Evolutionary conservation across 2,888 invertebrate genomes (phyloP).

Genomic region (Macrosiphum euphorbiae): DNA sequence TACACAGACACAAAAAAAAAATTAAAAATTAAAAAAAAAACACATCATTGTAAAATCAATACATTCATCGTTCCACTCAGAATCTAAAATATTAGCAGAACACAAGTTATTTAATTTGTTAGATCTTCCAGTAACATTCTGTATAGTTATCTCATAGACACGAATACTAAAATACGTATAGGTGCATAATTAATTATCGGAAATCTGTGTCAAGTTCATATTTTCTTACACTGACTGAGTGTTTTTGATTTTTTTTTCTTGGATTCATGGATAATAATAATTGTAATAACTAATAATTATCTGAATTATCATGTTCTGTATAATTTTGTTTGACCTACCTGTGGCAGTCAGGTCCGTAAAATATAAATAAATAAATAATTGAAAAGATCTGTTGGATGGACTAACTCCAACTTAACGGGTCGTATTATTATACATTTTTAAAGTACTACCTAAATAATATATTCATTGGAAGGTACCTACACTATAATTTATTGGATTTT

Average conservation of each 20-base stretch:
- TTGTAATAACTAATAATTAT: background rate
- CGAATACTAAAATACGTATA: background rate
- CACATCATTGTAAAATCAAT: no score
- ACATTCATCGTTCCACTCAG: no score
- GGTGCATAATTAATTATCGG: background rate
- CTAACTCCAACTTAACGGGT: no score
- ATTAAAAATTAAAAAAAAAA: no score
- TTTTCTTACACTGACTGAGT: background rate
- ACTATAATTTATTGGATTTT: no score
- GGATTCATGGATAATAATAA: background rate
- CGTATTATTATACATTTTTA: background rate
- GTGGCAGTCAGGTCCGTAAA: background rate
- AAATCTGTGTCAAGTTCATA: constrained; percentile 23
- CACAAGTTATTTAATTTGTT: no score
- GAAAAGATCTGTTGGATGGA: background rate
- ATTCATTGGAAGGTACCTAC: background rate
- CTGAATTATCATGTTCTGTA: background rate
- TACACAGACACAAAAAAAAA: no score
- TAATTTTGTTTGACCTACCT: background rate
- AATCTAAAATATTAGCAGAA: no score
- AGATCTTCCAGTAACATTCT: no score
- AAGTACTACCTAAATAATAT: background rate
- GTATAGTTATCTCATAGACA: background rate
- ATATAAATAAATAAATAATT: background rate
- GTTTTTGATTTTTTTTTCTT: background rate